phyloP scores from a whole-genome alignment of 1,140 invertebrate genomes.

The Colletes gigas region DNA sequence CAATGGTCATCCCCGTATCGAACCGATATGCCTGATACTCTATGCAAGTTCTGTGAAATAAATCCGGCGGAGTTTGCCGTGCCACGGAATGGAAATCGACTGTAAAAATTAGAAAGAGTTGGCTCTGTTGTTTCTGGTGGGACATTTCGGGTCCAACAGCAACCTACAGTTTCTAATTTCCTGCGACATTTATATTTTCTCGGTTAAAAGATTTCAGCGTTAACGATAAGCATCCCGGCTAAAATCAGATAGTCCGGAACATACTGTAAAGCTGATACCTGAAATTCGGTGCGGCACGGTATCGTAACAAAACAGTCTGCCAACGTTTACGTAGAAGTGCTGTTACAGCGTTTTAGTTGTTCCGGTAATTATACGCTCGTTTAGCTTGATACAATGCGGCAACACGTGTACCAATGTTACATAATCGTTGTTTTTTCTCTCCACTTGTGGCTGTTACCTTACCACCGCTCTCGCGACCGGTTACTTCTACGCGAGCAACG shows the following conservation, averaged over 20 bases:
- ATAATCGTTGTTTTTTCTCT: background rate
- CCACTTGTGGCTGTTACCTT: background rate
- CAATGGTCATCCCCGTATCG: constrained; percentile 28
- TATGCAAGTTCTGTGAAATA: constrained; percentile 25
- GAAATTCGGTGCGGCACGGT: too few relatives aligned
- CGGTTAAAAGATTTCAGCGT: too few relatives aligned
- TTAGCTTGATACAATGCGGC: background rate
- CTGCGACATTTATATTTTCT: too few relatives aligned
- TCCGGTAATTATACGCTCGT: constrained; percentile 2
- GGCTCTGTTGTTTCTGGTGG: too few relatives aligned
- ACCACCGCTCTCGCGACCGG: background rate
- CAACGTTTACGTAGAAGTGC: too few relatives aligned
- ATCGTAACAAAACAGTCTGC: too few relatives aligned
- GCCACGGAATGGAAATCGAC: background rate
- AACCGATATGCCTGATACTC: constrained; percentile 14
- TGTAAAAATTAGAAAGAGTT: background rate
- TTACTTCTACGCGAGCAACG: background rate
- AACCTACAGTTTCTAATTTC: too few relatives aligned
- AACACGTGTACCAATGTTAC: background rate
- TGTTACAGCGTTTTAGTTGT: background rate
- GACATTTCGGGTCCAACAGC: too few relatives aligned
- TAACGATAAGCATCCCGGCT: too few relatives aligned
- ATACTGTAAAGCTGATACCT: too few relatives aligned
- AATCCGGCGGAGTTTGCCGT: background rate
- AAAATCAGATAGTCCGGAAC: too few relatives aligned